Conservation (phyloP, 2,113 vertebrate genomes). For the Ceyx margarethae region DNA sequence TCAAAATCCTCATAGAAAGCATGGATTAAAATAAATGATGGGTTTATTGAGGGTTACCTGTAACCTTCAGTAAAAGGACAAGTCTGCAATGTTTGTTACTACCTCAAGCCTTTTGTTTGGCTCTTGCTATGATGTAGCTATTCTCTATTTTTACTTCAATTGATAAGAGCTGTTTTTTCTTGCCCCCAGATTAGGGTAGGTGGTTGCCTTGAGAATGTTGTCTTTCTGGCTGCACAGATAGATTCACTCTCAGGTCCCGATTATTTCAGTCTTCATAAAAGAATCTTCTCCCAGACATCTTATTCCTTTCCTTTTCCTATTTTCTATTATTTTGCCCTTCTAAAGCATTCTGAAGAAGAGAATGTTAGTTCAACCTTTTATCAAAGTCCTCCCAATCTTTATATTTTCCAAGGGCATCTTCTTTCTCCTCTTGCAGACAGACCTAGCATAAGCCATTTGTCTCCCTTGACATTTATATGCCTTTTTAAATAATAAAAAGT, state of each 20-base stretch:
- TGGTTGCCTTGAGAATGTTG: not conserved
- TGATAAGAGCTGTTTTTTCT: not conserved
- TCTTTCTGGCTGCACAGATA: not conserved
- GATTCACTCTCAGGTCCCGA: not conserved
- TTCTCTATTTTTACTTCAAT: not conserved
- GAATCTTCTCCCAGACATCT: not conserved
- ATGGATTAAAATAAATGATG: not conserved
- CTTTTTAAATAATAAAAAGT: not conserved
- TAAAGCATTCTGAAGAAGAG: not conserved
- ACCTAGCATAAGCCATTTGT: not conserved
- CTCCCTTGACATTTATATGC: not conserved
- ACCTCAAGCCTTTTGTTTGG: not conserved
- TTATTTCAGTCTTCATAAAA: not conserved
- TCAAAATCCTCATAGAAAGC: not conserved
- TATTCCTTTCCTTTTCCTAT: not conserved
- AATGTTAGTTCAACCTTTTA: not conserved
- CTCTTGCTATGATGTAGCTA: not conserved
- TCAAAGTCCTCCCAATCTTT: not conserved
- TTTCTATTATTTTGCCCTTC: not conserved
- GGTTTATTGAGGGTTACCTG: not conserved
- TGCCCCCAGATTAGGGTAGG: not conserved
- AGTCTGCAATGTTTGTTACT: not conserved
- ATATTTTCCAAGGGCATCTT: not conserved
- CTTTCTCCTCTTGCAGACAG: not conserved
- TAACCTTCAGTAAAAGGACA: not conserved